These are phyloP conservation scores for Arnoldichthys spilopterus DNA, from an alignment of 2,797 vertebrate genomes.

Conservation along the genomic window DNA sequence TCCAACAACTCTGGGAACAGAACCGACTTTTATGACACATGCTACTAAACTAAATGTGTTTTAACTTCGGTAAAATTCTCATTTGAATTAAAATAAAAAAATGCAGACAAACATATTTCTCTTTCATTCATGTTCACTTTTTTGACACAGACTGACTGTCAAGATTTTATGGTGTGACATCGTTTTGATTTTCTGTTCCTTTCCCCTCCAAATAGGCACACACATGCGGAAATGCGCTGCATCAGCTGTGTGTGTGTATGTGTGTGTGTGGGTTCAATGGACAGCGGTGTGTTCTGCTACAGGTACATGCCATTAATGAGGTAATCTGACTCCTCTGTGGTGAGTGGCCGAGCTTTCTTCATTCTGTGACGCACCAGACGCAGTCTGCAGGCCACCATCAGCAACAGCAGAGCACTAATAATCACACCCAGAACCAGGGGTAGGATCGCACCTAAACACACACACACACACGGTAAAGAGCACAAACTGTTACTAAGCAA, in stretches of 20 bases:
- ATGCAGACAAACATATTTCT: background rate
- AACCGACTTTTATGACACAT: too few relatives aligned
- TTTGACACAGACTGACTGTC: background rate
- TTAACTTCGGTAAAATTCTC: too few relatives aligned
- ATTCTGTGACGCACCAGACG: constrained; percentile 89
- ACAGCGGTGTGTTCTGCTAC: constrained; percentile 62
- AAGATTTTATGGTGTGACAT: background rate
- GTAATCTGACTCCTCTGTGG: constrained; percentile 97
- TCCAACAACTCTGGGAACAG: too few relatives aligned
- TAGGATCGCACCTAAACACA: constrained; percentile 87
- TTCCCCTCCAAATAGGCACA: background rate
- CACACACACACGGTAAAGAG: background rate
- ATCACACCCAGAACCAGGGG: constrained; percentile 91
- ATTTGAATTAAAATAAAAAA: background rate
- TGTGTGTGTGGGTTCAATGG: background rate
- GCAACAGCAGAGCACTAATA: constrained; percentile 90
- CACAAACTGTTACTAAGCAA: background rate
- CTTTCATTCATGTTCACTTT: background rate
- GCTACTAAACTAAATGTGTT: background rate
- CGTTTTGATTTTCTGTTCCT: background rate
- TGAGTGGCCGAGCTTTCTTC: constrained; percentile 94
- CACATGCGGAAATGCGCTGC: background rate
- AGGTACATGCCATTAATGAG: constrained; percentile 99
- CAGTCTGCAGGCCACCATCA: constrained; percentile 93
- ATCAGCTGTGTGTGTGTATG: background rate